Evolutionary conservation across 92 coral and sea anemone species (phyloP), one percentile per base, ranked within the genome.

Genomic region (Anthopleura xanthogrammica): DNA sequence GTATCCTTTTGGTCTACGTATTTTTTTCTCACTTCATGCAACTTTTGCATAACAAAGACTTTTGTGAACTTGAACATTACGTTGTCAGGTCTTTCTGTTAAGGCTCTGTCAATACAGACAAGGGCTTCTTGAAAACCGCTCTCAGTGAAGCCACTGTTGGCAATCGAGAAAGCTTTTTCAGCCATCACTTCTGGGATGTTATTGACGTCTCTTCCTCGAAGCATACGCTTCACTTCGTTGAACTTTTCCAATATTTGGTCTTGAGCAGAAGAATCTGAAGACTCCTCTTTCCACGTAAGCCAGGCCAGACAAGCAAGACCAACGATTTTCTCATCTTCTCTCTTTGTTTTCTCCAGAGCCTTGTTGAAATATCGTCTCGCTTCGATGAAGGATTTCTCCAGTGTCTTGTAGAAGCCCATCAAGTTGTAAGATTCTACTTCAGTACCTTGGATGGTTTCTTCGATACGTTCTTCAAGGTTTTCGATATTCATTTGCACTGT

Each of bases 301-400:
- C 80, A 77, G 39, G 80, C 80, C 80, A 77, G 3, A 39, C 80
- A 77, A 6, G 64, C 54, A 50, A 77, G 65, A 2, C 24, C 13
- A 8, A 77, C 62, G 24, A 77, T 36, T 4, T 52, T 48, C 36
- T 77, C 29, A 0, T 77, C 80, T 50, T 77, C 66, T 60, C 3
- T 77, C 6, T 60, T 14, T 5, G 23, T 20, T 16, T 77, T 77
- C 46, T 77, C 43, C 1, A 77, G 11, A 13, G 80, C 80, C 22
- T 50, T 23, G 10, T n/a, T 14, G 57, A 77, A 77, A 7, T 3
- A 77, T 10, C 10, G 4, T n/a, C 60, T 50, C 12, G 80, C 62
- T 17, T 50, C 41, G 12, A 41, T 23, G n/a, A 50, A 77, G n/a
- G 41, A 6, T 77, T 54, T 23, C 4, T 50, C n/a, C 19, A 52